phyloP scores from a whole-genome alignment of 23 tunicate species.

The Ciona savignyi region DNA sequence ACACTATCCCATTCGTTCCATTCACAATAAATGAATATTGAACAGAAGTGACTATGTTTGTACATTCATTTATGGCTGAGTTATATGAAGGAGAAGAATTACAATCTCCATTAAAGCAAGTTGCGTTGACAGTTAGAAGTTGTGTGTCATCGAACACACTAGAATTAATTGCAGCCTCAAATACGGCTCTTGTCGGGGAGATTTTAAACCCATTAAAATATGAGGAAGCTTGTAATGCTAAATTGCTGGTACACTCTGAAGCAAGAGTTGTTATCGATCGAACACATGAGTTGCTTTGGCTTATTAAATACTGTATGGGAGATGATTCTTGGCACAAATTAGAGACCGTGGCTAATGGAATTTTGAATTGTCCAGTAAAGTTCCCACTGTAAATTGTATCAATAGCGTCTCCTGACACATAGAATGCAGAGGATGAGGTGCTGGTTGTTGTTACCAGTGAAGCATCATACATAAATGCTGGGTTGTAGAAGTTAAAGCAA shows the following conservation, averaged over 20 bases:
- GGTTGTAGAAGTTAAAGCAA: conserved; percentile 17
- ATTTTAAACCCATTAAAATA: conserved; percentile 37
- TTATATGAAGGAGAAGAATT: neutral
- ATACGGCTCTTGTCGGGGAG: conserved; percentile 4
- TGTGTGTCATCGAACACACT: neutral
- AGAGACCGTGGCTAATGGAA: conserved; percentile 22
- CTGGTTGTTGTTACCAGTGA: conserved; percentile 12
- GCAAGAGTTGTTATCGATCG: conserved; percentile 5
- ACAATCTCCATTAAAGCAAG: neutral
- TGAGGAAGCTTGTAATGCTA: conserved; percentile 19
- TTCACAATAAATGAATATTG: conserved; percentile 1
- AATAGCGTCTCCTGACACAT: conserved; percentile 31
- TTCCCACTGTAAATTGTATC: conserved; percentile 11
- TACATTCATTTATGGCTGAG: neutral
- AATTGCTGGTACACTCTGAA: conserved; percentile 10
- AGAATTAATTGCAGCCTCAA: neutral
- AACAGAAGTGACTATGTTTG: conserved; percentile 21
- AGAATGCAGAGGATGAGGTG: conserved; percentile 1
- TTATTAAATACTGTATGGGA: conserved; percentile 34
- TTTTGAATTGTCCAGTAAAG: conserved; percentile 14
- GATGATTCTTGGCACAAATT: conserved; percentile 31
- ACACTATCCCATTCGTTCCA: conserved; percentile 23
- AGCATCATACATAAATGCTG: conserved; percentile 24
- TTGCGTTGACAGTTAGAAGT: conserved; percentile 1
- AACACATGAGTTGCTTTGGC: conserved; percentile 14